Evolutionary conservation across 2,797 vertebrate species (phyloP), one percentile per base, ranked within the genome.

Genomic region (Acipenser oxyrinchus): DNA sequence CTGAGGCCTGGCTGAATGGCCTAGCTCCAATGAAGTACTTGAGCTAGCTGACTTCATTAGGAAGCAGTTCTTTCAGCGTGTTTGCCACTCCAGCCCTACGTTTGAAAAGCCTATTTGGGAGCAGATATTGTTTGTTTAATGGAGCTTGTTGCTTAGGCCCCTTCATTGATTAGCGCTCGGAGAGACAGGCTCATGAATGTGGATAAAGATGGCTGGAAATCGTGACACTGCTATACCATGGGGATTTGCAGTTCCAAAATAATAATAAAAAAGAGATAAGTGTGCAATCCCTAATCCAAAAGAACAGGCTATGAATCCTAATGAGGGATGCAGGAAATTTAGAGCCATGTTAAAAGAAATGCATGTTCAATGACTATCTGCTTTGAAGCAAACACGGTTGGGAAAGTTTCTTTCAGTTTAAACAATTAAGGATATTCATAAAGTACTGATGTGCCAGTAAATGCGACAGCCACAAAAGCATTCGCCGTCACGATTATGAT

Each of bases 21-120:
- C 69, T 72, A 48, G 72, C 72, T 79, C 84, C 81, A 88, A 86
- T 86, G 83, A 75, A 77, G 79, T 85, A 86, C 87, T 89, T 79
- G 63, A 89, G 88, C 86, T 72, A 67, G 64, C 73, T 67, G 69
- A 80, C 75, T 78, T 91, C 84, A 91, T 91, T 89, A 89, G 81
- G 78, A 80, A 86, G 82, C 74, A 79, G 79, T 62, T 75, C 83
- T 84, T 89, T 88, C 83, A 88, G 81, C 69, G 65, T 75, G 74
- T 72, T 78, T 77, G 80, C 80, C 79, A 81, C 84, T 86, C 80
- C 76, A 76, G 82, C 72, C 79, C 76, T 71, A 76, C 75, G 74
- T 75, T 75, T 87, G 78, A 84, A 84, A 78, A 76, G 83, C 78
- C 86, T 82, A 82, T 84, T 71, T 83, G 77, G 76, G 79, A 81